Conservation (phyloP, 2,797 vertebrate genomes). For the Lepilemur ruficaudatus region DNA sequence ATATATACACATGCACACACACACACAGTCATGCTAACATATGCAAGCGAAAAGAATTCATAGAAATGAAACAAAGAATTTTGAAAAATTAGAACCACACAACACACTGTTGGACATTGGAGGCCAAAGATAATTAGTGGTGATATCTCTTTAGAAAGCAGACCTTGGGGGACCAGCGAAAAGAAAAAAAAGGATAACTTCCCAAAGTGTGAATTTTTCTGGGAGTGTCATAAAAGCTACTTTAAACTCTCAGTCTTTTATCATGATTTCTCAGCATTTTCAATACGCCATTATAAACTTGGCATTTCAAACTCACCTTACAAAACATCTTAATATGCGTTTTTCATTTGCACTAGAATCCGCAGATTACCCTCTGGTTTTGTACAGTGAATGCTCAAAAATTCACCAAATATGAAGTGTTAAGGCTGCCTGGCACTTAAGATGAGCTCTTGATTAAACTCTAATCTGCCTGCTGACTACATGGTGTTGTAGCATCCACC, state of each 20-base stretch:
- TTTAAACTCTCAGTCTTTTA: background rate
- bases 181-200: background rate
- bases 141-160: background rate
- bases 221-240: background rate
- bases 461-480: background rate
- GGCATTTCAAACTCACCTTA: background rate
- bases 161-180: background rate
- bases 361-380: background rate
- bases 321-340: background rate
- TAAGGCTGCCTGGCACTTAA: background rate
- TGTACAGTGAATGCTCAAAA: background rate
- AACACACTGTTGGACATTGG: rapidly evolving
- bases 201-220: background rate
- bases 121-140: background rate
- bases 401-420: background rate
- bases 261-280: background rate
- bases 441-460: background rate
- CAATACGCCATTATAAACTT: background rate
- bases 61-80: background rate
- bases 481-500: background rate
- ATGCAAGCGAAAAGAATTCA: background rate
- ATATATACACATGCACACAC: rapidly evolving
- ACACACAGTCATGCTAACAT: background rate
- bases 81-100: background rate
- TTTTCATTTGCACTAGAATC: background rate